These are phyloP conservation scores for Procambarus clarkii DNA, from an alignment of 1,140 invertebrate genomes.

Conservation along the genomic window DNA sequence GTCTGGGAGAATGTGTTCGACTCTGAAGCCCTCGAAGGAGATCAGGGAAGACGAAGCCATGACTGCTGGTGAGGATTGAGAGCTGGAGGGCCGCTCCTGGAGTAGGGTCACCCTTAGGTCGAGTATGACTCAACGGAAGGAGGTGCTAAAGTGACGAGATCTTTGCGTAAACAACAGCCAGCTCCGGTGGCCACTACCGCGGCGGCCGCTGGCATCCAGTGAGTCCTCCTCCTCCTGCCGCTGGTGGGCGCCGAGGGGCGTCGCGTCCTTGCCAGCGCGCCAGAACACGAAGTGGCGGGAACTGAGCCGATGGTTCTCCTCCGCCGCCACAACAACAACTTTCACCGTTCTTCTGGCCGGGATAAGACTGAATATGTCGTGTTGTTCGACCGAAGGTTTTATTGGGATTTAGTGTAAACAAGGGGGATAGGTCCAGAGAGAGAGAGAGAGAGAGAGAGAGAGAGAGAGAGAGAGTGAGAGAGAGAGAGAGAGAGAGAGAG, in stretches of 20 bases:
- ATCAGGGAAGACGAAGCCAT: slow-evolving; percentile 12
- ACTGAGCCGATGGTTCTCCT: neutral
- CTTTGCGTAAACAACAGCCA: slow-evolving; percentile 57
- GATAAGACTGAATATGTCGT: neutral
- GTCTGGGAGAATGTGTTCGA: too few relatives aligned
- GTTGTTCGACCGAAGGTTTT: slow-evolving; percentile 4
- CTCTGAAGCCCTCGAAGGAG: neutral
- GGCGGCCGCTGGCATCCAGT: neutral
- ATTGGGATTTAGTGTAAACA: slow-evolving; percentile 30
- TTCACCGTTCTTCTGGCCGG: neutral
- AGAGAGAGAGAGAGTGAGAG: neutral
- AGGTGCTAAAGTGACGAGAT: slow-evolving; percentile 65
- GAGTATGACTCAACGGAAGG: slow-evolving; percentile 66
- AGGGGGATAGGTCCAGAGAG: neutral
- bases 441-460: neutral
- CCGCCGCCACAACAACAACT: neutral
- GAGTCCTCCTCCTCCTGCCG: neutral
- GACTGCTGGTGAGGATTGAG: neutral
- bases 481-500: neutral
- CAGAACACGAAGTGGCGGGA: neutral
- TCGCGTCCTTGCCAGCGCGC: too few relatives aligned
- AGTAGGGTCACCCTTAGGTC: slow-evolving; percentile 48
- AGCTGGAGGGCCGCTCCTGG: slow-evolving; percentile 24
- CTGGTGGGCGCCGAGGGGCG: neutral
- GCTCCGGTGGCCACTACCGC: slow-evolving; percentile 49